Evolutionary conservation across 64 coral and sea anemone species (phyloP), one percentile per base, ranked within the genome.

Genomic region (Montipora sp.): DNA sequence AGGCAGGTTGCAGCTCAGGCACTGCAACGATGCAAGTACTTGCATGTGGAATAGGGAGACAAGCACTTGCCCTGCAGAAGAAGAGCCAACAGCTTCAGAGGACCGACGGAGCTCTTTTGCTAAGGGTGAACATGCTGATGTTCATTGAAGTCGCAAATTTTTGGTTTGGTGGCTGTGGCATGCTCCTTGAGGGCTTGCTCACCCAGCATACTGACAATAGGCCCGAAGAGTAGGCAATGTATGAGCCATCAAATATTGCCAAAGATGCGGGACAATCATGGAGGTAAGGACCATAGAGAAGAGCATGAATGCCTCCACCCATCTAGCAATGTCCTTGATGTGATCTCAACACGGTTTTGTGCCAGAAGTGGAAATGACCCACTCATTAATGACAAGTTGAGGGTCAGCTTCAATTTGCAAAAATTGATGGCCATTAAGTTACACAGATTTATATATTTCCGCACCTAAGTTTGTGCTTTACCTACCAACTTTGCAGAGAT

Each of bases 151-250:
- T 78, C 78, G 15, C 44, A 78, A 0, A 79, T 16, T 10, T 78
- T 60, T 3, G 14, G 6, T 13, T 63, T 59, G 1, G 2, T 9
- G 6, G 87, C 75, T 2, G 74, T 55, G n/a, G 87, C 87, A 47
- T 65, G 8, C 44, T 67, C 22, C 1, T 75, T 15, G 14, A 89
- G 78, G 7, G 45, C 87, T 13, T 45, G 1, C 87, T 1, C 13
- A 5, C 2, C 87, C 87, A 9, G 47, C 24, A 44, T 77, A 89
- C 43, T 79, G 87, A 2, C 44, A 75, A 45, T 78, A 79, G 8
- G 87, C 78, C 3, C 73, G 53, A 13, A 89, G 24, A 7, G 78
- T 89, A 3, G 78, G 75, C 2, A 89, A 72, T 10, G 61, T 78
- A 15, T 78, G 78, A 1, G 59, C 11, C 1, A 14, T 14, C 0